phyloP scores from a whole-genome alignment of 64 coral and sea anemone species.

The Catalaphyllia jardinei region DNA sequence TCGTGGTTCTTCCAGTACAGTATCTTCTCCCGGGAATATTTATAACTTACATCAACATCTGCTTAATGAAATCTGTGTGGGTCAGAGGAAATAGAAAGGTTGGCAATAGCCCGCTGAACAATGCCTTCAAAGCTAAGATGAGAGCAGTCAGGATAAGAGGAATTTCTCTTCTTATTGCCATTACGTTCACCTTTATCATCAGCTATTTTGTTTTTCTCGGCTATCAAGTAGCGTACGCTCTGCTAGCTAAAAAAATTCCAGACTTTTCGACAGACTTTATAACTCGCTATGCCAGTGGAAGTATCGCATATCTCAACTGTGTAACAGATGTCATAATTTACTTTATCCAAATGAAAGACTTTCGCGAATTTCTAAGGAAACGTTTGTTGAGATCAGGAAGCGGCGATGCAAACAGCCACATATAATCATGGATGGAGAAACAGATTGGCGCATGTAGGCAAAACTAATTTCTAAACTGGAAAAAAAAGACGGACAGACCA shows the following conservation, averaged over 20 bases:
- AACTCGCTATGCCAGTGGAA: not conserved
- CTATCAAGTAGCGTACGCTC: not conserved
- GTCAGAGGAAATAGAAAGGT: not conserved
- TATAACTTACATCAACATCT: conserved; percentile 17
- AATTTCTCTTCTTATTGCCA: not conserved
- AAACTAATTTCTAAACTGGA: no score
- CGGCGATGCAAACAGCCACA: not conserved
- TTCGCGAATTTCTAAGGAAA: not conserved
- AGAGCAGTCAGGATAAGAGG: not conserved
- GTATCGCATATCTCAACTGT: not conserved
- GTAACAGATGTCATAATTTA: conserved; percentile 7
- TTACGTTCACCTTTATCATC: conserved; percentile 34
- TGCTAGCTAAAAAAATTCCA: not conserved
- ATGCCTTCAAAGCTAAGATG: not conserved
- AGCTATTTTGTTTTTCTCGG: conserved; percentile 1
- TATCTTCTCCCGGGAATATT: conserved; percentile 17
- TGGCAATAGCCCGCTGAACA: not conserved
- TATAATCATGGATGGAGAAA: no score
- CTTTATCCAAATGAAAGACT: not conserved
- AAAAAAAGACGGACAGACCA: no score
- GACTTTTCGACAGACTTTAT: conserved; percentile 21
- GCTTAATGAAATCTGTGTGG: not conserved
- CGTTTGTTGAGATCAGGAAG: not conserved
- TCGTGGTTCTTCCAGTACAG: not conserved
- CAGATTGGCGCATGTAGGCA: no score